phyloP scores from a whole-genome alignment of 2,888 invertebrate species.

The Opisthograptis luteolata region DNA sequence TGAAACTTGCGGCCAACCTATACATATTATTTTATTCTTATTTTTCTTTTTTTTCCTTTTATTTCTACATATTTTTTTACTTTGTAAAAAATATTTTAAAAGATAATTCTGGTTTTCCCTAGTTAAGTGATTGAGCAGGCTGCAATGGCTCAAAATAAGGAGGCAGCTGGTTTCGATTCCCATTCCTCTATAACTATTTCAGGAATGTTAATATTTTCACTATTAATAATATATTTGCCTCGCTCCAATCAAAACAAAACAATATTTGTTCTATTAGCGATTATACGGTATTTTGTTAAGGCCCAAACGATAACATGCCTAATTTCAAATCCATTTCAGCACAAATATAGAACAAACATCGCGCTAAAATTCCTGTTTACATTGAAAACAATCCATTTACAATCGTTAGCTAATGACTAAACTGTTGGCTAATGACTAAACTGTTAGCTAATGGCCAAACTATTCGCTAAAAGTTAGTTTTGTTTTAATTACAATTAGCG shows the following conservation, averaged over 20 bases:
- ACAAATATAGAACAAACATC: conserved; percentile 7
- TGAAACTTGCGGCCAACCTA: too few species aligned
- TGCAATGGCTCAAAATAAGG: too few species aligned
- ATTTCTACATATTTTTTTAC: too few species aligned
- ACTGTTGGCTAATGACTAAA: conserved; percentile 31
- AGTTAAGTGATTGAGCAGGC: too few species aligned
- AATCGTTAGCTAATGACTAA: conserved; percentile 36
- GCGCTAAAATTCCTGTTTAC: conserved; percentile 14
- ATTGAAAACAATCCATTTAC: conserved; percentile 32
- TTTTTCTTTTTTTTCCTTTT: too few species aligned
- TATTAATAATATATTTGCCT: too few species aligned
- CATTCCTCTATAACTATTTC: too few species aligned
- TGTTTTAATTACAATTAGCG: conserved; percentile 38
- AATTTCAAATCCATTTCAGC: conserved; percentile 14
- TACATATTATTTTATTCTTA: too few species aligned
- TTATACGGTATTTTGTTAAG: conserved; percentile 1
- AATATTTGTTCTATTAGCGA: conserved; percentile 1
- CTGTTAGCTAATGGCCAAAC: conserved; percentile 24
- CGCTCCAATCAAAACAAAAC: background rate
- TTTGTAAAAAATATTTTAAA: too few species aligned
- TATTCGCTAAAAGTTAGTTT: conserved; percentile 25
- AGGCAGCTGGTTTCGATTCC: too few species aligned
- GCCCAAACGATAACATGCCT: conserved; percentile 1
- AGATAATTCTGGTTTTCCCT: too few species aligned
- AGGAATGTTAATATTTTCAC: too few species aligned